Evolutionary conservation across 2,797 vertebrate genomes (phyloP).

Genomic region (Anisognathus igniventris): DNA sequence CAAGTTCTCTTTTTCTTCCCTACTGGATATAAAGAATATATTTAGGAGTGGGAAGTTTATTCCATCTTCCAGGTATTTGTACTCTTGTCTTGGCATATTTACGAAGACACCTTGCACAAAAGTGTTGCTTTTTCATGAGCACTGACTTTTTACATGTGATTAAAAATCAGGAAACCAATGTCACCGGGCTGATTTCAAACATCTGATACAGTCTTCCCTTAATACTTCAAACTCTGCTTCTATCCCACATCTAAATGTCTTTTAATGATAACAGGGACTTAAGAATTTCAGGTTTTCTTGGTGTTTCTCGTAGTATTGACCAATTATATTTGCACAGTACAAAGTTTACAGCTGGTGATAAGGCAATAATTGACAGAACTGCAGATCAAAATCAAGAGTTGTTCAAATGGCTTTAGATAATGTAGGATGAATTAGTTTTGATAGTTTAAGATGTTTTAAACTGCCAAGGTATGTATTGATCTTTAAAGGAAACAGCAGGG

Average conservation of each 20-base stretch:
- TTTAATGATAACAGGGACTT: background rate
- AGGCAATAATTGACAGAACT: background rate
- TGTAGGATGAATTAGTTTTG: background rate
- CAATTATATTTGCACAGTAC: background rate
- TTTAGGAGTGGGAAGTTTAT: background rate
- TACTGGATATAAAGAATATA: background rate
- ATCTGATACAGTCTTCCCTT: background rate
- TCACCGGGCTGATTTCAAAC: background rate
- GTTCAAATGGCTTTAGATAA: background rate
- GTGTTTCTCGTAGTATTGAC: background rate
- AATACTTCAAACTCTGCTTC: background rate
- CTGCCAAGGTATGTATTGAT: background rate
- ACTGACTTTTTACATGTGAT: background rate
- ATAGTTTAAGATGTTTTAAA: background rate
- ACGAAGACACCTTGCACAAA: fast-evolving
- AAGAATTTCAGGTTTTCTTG: background rate
- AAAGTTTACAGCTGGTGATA: background rate
- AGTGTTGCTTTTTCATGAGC: background rate
- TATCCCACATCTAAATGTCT: background rate
- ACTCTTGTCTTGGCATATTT: background rate
- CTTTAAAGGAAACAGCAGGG: background rate
- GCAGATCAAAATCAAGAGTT: background rate
- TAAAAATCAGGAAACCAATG: background rate
- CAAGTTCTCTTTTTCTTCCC: background rate
- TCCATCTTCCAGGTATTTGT: background rate